These are phyloP conservation scores for Tenthredo distinguenda DNA, from an alignment of 2,888 invertebrate species.

Conservation along the genomic window DNA sequence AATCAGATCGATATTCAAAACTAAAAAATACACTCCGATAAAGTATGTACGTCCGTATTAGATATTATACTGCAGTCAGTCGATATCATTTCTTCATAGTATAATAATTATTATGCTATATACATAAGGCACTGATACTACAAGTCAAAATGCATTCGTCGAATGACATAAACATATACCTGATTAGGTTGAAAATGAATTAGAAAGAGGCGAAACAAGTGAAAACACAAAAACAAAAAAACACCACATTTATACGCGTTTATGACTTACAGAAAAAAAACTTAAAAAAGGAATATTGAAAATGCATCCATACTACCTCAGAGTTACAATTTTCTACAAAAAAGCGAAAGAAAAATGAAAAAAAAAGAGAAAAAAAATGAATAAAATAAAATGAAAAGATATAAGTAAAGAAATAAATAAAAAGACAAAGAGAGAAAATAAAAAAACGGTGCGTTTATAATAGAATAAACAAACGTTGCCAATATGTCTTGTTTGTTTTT, in stretches of 20 bases:
- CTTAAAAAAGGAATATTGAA: background rate
- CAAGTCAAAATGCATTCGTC: slow-evolving; percentile 71
- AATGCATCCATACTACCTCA: slow-evolving; percentile 36
- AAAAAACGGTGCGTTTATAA: background rate
- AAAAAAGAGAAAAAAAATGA: background rate
- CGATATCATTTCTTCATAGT: background rate
- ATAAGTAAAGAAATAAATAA: background rate
- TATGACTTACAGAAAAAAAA: slow-evolving; percentile 4
- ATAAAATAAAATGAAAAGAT: background rate
- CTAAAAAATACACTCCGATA: background rate
- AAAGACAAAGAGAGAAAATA: background rate
- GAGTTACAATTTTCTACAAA: slow-evolving; percentile 14
- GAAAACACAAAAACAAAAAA: background rate
- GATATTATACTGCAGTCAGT: background rate
- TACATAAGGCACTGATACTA: slow-evolving; percentile 66
- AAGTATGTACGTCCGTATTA: background rate
- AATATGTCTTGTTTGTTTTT: background rate
- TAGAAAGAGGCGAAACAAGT: background rate
- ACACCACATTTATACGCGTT: background rate
- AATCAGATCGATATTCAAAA: background rate
- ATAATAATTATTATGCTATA: background rate
- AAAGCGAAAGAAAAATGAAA: background rate
- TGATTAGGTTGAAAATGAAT: background rate
- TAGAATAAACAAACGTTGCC: background rate
- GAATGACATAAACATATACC: background rate